A percentile compares a stretch with the other conserved stretches of the same genome.
Evolutionary conservation across 2,888 invertebrate genomes (phyloP).

Genomic region (Mayetiola destructor): DNA sequence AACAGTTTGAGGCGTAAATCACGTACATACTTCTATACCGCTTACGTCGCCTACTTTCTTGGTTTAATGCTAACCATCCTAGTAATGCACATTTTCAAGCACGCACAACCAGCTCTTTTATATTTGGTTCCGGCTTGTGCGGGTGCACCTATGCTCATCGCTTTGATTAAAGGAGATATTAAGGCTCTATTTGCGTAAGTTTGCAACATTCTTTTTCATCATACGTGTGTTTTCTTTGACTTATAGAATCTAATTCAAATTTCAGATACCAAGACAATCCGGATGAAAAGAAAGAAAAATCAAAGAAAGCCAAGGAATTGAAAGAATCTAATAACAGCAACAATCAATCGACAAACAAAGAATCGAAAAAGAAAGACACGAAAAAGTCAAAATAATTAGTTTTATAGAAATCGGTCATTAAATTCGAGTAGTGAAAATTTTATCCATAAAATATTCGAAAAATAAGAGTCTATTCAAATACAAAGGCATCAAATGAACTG

Average conservation of each 20-base stretch:
- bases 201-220: background rate
- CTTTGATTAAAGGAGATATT: slow-evolving; percentile 78
- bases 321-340: slow-evolving; percentile 15
- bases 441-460: too few relatives aligned
- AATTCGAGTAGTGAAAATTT: too few relatives aligned
- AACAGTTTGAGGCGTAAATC: slow-evolving; percentile 68
- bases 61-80: slow-evolving; percentile 88
- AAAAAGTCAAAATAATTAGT: slow-evolving; percentile 32
- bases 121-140: slow-evolving; percentile 96
- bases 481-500: too few relatives aligned
- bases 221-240: background rate
- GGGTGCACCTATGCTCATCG: slow-evolving; percentile 76
- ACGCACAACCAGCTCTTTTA: slow-evolving; percentile 93
- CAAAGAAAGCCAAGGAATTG: slow-evolving; percentile 11
- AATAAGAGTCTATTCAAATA: too few relatives aligned
- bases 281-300: slow-evolving; percentile 33
- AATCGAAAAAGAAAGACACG: slow-evolving; percentile 30
- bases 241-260: slow-evolving; percentile 19
- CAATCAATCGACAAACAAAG: background rate
- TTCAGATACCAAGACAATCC: slow-evolving; percentile 58
- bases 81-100: slow-evolving; percentile 96
- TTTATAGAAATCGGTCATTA: too few relatives aligned
- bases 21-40: slow-evolving; percentile 76
- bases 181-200: slow-evolving; percentile 80
- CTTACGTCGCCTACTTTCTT: slow-evolving; percentile 83